Percentiles rank a stretch among this genome's conserved stretches.
Conservation (phyloP, 2,888 invertebrate genomes). For the Cosmorhoe ocellata region DNA sequence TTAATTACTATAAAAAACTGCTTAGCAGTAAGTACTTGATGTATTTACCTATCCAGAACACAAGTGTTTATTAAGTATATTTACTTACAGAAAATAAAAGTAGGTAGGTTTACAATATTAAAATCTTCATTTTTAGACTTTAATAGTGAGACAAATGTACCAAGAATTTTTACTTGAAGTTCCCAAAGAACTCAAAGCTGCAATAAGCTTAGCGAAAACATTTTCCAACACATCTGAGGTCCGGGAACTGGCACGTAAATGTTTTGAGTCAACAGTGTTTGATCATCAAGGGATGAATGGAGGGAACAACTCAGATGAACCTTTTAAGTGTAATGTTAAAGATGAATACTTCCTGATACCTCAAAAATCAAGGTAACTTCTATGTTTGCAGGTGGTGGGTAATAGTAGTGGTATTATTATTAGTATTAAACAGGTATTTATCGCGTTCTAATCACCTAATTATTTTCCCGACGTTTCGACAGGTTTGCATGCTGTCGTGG, state of each 20-base stretch:
- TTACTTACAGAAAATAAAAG: too few relatives aligned
- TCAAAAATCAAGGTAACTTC: slow-evolving; percentile 80
- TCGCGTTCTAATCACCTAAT: too few relatives aligned
- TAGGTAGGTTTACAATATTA: neutral
- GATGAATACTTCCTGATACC: slow-evolving; percentile 85
- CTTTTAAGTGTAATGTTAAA: slow-evolving; percentile 75
- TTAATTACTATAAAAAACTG: too few relatives aligned
- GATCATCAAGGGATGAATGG: slow-evolving; percentile 67
- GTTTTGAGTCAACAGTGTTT: slow-evolving; percentile 60
- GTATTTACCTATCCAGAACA: too few relatives aligned
- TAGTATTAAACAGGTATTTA: too few relatives aligned
- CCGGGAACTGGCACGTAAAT: slow-evolving; percentile 49
- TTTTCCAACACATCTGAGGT: slow-evolving; percentile 42
- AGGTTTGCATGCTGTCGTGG: too few relatives aligned
- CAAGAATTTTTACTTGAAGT: slow-evolving; percentile 42
- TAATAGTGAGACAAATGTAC: slow-evolving; percentile 48
- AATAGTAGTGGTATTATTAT: too few relatives aligned
- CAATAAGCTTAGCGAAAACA: slow-evolving; percentile 9
- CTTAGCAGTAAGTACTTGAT: too few relatives aligned
- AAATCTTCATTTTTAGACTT: slow-evolving; percentile 47
- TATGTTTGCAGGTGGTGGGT: too few relatives aligned
- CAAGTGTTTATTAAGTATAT: too few relatives aligned
- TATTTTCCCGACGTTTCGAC: too few relatives aligned
- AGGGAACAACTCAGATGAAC: slow-evolving; percentile 77
- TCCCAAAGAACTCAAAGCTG: slow-evolving; percentile 39